Percentiles rank a stretch among this genome's conserved stretches.
Evolutionary conservation across 2,113 vertebrate species (phyloP).

Genomic region (Microtus ochrogaster): DNA sequence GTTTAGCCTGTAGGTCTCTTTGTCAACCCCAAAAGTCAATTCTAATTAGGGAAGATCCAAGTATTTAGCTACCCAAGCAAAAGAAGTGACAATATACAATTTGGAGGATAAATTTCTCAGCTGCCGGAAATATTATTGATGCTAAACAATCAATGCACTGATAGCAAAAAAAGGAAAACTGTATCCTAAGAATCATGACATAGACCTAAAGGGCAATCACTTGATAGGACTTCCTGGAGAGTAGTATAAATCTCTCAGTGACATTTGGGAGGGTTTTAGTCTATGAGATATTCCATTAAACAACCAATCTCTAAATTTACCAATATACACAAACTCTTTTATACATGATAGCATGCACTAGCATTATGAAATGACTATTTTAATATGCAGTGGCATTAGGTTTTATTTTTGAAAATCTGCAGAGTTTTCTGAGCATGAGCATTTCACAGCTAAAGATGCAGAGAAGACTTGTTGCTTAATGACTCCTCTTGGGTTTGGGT

Average conservation of each 20-base stretch:
- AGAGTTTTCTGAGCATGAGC: neutral
- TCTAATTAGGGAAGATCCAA: conserved; percentile 59
- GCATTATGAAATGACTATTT: neutral
- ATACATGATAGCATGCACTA: neutral
- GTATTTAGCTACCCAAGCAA: conserved; percentile 52
- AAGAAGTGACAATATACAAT: conserved; percentile 47
- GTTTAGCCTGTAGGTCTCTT: conserved; percentile 19
- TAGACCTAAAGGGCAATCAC: neutral
- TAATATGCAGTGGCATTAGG: neutral
- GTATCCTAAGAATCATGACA: neutral
- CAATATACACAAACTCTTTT: neutral
- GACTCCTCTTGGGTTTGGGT: neutral
- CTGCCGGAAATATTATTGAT: conserved; percentile 59
- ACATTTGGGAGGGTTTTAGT: conserved; percentile 3
- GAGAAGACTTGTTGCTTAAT: neutral
- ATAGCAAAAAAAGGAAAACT: neutral
- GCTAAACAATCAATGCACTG: conserved; percentile 60
- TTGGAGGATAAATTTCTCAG: conserved; percentile 53
- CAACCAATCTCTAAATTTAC: neutral
- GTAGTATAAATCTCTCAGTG: neutral
- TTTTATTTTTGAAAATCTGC: conserved; percentile 15
- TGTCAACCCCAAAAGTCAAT: conserved; percentile 40
- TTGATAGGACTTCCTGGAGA: neutral
- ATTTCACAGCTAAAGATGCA: neutral
- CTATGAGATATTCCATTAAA: neutral